A percentile compares a stretch with the other conserved stretches of the same genome.
phyloP scores from a whole-genome alignment of 2,888 invertebrate genomes.

The Eupithecia vulgata region DNA sequence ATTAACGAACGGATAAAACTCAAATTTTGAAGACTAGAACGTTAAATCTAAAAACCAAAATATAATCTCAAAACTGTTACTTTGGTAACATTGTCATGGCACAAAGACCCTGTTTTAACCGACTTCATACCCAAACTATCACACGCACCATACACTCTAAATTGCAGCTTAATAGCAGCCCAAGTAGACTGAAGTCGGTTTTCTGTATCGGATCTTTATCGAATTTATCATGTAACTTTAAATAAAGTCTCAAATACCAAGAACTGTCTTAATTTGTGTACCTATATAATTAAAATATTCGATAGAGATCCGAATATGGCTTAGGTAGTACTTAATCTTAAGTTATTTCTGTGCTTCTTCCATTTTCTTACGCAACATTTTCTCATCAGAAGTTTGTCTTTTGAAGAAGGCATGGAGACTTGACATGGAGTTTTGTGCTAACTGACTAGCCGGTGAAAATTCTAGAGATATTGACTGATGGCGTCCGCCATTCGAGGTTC shows the following conservation, averaged over 20 bases:
- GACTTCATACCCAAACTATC: constrained; percentile 29
- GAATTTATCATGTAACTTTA: background rate
- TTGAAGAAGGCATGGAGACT: constrained; percentile 92
- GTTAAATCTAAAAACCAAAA: constrained; percentile 50
- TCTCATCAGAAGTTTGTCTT: constrained; percentile 82
- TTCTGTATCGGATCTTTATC: constrained; percentile 2
- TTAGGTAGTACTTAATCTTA: constrained; percentile 18
- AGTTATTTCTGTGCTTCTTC: constrained; percentile 63
- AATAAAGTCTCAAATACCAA: background rate
- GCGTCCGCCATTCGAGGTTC: constrained; percentile 74
- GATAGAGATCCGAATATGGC: background rate
- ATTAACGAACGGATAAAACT: constrained; percentile 51
- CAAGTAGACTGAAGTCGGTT: constrained; percentile 33
- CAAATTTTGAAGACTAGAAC: constrained; percentile 69
- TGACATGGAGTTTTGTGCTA: constrained; percentile 91
- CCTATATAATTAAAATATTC: background rate
- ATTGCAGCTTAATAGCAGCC: constrained; percentile 17
- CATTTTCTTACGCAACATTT: constrained; percentile 72
- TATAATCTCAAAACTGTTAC: constrained; percentile 73
- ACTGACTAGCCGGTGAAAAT: constrained; percentile 88
- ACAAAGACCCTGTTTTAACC: constrained; percentile 48
- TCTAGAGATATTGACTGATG: constrained; percentile 91
- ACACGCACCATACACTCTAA: constrained; percentile 18
- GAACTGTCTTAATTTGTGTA: background rate
- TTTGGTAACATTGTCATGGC: constrained; percentile 82